Evolutionary conservation across 1,140 invertebrate genomes (phyloP), one percentile per base, ranked within the genome.

Genomic region (Pomacea maculata): DNA sequence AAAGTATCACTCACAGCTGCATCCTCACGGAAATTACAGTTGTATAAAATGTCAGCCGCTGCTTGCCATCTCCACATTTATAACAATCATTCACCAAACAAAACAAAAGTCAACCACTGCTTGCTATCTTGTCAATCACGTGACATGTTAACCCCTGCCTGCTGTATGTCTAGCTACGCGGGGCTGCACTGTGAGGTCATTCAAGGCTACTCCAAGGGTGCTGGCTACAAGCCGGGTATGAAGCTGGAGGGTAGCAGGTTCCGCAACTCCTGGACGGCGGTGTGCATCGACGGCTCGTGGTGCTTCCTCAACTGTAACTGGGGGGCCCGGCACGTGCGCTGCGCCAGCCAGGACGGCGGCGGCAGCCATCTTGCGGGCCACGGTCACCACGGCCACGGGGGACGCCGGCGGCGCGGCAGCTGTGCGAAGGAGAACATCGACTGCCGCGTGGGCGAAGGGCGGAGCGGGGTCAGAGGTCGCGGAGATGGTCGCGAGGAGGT

Each of bases 171-270:
- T 84, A 98, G 97, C 92, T 99, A 99, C 91, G 98, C 97, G 10
- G 98, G 98, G 83, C 93, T 99, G 19, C 98, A 99, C 91, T 99
- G 98, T 92, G 97, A 99, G 15, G 97, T 99, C 12, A 99, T 99
- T 87, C 98, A 99, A 92, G 98, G 98, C n/a, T 99, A 99, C 92
- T 98, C 97, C 72, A 99, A 99, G 91, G 98, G 97, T 65, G 98
- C 98, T 1, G 98, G 98, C 67, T 99, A 99, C 91, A 97, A 98
- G 89, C 97, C 97, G 0, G 97, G 97, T 0, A 96, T 99, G 19
- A 94, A 95, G 82, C 98, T 99, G 88, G 97, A 98, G 85, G 97
- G 86, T 97, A 80, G 84, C 78, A 83, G 86, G 71, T 99, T 90
- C 84, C 84, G 89, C 25, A 90, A 90, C 82, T 89, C 87, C 0